Evolutionary conservation across 2,113 vertebrate species (phyloP).

Genomic region (Scartelaos histophorus): DNA sequence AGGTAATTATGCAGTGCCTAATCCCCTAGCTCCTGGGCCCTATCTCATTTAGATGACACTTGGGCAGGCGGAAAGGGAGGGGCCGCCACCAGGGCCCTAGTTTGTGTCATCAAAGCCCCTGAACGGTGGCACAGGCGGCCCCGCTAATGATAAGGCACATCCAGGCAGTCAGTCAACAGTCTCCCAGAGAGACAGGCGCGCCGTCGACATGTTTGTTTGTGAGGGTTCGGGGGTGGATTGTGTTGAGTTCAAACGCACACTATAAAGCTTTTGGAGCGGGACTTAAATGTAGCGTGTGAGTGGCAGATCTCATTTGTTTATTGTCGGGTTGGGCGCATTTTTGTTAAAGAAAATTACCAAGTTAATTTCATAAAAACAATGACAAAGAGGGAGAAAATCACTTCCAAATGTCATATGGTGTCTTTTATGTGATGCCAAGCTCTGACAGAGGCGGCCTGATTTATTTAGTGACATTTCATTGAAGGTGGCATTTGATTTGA

Average conservation of each 20-base stretch:
- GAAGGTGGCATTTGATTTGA: conserved; percentile 69
- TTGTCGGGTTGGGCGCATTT: conserved; percentile 24
- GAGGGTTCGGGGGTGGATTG: conserved; percentile 52
- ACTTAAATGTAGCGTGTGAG: conserved; percentile 27
- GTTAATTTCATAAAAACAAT: conserved; percentile 44
- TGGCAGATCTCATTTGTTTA: conserved; percentile 1
- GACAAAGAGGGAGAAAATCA: conserved; percentile 47
- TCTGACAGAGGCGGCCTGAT: conserved; percentile 54
- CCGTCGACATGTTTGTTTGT: conserved; percentile 67
- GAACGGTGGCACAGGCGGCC: conserved; percentile 52
- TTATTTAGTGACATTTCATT: conserved; percentile 65
- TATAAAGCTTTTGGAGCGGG: conserved; percentile 31
- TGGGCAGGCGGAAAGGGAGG: conserved; percentile 57
- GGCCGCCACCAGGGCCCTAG: conserved; percentile 54
- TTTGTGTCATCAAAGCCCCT: conserved; percentile 65
- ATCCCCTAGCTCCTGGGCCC: conserved; percentile 70
- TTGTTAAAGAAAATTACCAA: conserved; percentile 24
- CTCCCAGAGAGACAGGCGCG: conserved; percentile 62
- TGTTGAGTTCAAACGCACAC: conserved; percentile 28
- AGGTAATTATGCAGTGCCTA: conserved; percentile 77
- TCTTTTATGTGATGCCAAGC: conserved; percentile 43
- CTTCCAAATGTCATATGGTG: conserved; percentile 63
- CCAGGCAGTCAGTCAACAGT: conserved; percentile 67
- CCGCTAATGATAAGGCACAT: conserved; percentile 71
- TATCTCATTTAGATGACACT: conserved; percentile 76